Percentiles rank a stretch among this genome's conserved stretches.
These are phyloP conservation scores for Rhegmatorhina hoffmannsi DNA, from an alignment of 2,113 vertebrate species.

Conservation along the genomic window DNA sequence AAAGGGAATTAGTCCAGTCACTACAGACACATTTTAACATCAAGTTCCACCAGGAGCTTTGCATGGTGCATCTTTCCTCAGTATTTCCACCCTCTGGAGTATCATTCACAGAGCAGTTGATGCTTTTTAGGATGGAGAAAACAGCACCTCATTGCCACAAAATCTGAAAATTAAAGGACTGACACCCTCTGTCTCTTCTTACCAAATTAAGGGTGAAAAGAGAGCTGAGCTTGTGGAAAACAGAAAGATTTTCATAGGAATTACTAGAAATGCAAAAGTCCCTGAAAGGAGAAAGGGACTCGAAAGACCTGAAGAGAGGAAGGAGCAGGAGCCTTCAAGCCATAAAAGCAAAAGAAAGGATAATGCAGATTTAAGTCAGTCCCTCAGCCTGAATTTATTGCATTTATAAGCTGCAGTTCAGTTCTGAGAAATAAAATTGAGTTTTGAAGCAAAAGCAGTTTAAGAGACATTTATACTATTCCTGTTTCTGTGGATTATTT, in stretches of 20 bases:
- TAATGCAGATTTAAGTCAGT: background rate
- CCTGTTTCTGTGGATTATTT: background rate
- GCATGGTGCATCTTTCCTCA: background rate
- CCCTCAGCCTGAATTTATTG: background rate
- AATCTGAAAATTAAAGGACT: background rate
- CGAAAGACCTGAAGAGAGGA: background rate
- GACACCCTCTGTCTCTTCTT: background rate
- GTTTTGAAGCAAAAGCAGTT: background rate
- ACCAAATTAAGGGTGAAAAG: background rate
- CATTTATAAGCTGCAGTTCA: background rate
- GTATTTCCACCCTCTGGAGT: background rate
- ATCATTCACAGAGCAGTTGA: background rate
- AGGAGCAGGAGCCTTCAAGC: background rate
- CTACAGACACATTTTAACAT: accelerated
- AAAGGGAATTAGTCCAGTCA: background rate
- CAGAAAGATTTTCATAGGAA: background rate
- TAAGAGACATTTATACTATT: background rate
- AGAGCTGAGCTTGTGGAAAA: background rate
- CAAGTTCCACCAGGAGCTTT: background rate
- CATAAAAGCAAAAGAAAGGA: background rate
- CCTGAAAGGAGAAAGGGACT: background rate
- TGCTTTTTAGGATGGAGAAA: background rate
- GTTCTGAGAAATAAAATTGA: background rate
- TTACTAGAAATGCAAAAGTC: background rate
- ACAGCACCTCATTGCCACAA: background rate